A percentile compares a stretch with the other conserved stretches of the same genome.
Conservation (phyloP, 30 jellyfish, hydroid and myxozoan genomes). For the Pelagia noctiluca region DNA sequence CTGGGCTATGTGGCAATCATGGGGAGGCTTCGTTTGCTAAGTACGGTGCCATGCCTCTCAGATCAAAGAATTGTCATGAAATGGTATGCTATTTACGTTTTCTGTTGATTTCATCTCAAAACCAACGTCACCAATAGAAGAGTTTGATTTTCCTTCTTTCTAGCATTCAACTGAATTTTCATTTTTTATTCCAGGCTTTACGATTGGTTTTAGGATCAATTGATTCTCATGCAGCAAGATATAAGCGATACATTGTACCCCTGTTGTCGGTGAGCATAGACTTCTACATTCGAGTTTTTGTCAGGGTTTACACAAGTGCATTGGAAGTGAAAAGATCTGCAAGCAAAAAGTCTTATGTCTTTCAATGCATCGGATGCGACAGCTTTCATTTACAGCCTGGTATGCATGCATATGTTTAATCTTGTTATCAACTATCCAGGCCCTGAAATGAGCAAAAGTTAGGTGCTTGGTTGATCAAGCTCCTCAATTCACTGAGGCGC, state of each 20-base stretch:
- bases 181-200: conserved; percentile 73
- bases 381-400: conserved; percentile 98
- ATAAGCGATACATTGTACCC: conserved; percentile 91
- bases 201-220: conserved; percentile 83
- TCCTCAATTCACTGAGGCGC: too few species aligned
- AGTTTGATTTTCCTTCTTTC: too few species aligned
- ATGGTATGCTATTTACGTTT: conserved; percentile 68
- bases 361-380: conserved; percentile 92
- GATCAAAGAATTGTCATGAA: conserved; percentile 95
- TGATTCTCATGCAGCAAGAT: conserved; percentile 94
- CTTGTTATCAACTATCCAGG: not conserved
- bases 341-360: conserved; percentile 84
- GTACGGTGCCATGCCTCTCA: conserved; percentile 95
- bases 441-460: too few species aligned
- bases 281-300: conserved; percentile 91
- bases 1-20: conserved; percentile 99
- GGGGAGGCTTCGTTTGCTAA: conserved; percentile 99
- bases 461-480: too few species aligned
- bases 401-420: not conserved
- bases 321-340: conserved; percentile 95
- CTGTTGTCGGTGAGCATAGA: conserved; percentile 94
- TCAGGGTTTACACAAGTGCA: conserved; percentile 88
- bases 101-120: not conserved
- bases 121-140: too few species aligned
- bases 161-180: not conserved